A percentile compares a stretch with the other conserved stretches of the same genome.
phyloP scores from a whole-genome alignment of 2,797 vertebrate species.

The Bradypodion ventrale region DNA sequence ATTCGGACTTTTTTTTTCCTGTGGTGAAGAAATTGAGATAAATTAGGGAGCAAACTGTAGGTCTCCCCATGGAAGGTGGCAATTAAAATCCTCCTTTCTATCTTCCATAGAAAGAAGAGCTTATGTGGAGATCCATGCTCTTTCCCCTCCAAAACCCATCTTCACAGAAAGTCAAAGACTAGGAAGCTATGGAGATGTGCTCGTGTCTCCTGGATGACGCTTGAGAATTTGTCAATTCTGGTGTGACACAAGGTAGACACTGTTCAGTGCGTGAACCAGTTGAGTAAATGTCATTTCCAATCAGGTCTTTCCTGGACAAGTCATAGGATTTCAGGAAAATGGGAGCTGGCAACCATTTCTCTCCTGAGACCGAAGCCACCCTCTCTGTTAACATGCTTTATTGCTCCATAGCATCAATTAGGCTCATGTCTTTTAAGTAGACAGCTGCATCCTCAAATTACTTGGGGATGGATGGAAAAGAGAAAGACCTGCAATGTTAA shows the following conservation, averaged over 20 bases:
- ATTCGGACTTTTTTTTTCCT: no score
- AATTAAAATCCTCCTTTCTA: not conserved
- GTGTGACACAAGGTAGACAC: not conserved
- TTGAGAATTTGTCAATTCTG: rapidly evolving
- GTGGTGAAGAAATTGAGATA: rapidly evolving
- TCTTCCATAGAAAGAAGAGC: not conserved
- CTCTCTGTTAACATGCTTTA: not conserved
- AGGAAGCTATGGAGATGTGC: not conserved
- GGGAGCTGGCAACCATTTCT: constrained; percentile 61
- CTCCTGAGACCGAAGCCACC: constrained; percentile 39
- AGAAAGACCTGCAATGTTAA: not conserved
- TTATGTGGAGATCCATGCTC: not conserved
- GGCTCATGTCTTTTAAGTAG: constrained; percentile 35
- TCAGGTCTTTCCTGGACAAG: constrained; percentile 49
- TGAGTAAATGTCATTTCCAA: constrained; percentile 56
- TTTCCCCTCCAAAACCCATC: no score
- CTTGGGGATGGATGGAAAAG: not conserved
- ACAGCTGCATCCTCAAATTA: constrained; percentile 19
- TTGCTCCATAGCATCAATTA: constrained; percentile 55
- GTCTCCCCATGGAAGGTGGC: not conserved
- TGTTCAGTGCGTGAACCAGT: constrained; percentile 8
- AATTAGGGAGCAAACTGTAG: rapidly evolving
- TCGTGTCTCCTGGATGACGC: rapidly evolving
- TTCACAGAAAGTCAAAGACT: not conserved
- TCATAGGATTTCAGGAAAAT: constrained; percentile 57